Evolutionary conservation across 2,888 invertebrate genomes (phyloP), one percentile per base, ranked within the genome.

Genomic region (Atrina japonica): DNA sequence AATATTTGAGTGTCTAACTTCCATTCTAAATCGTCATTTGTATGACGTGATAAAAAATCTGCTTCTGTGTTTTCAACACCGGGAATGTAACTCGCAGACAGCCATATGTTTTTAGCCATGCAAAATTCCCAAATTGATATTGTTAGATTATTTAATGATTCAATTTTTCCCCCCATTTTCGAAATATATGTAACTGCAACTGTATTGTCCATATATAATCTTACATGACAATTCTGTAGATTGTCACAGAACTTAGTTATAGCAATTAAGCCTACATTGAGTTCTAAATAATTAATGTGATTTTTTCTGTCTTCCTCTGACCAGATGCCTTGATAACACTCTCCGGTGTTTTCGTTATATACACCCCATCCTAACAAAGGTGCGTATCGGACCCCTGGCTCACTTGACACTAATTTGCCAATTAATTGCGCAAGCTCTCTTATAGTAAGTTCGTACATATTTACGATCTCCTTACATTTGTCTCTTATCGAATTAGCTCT

Each of bases 351-450:
- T 29, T 29, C 43, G 41, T 58, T 25, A 41, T 58, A 21, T 2
- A 16, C 14, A 41, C 43, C 35, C 25, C 43, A 21, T 40, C 25
- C 30, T 58, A 29, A 18, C 23, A 66, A 50, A 11, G 68, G 68
- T 2, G 77, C 75, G 66, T 68, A 70, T 23, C 43, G 41, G 14
- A 76, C 74, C 14, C 67, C 76, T n/a, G 75, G 76, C 50, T 75
- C 70, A n/a, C 55, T 43, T 5, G 78, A 67, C 2, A 75, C 70
- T n/a, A 75, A 21, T 16, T 47, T 21, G 29, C 66, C 66, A 23
- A 47, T 14, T n/a, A 66, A 40, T 49, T 30, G 45, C 21, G 66
- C 56, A 14, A 66, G 18, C 14, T 30, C 35, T 25, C 66, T 47
- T 23, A 66, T 56, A n/a, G 40, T 18, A 25, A 35, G n/a, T 23